phyloP scores from a whole-genome alignment of 2,888 invertebrate species.

The Heliconius erato region DNA sequence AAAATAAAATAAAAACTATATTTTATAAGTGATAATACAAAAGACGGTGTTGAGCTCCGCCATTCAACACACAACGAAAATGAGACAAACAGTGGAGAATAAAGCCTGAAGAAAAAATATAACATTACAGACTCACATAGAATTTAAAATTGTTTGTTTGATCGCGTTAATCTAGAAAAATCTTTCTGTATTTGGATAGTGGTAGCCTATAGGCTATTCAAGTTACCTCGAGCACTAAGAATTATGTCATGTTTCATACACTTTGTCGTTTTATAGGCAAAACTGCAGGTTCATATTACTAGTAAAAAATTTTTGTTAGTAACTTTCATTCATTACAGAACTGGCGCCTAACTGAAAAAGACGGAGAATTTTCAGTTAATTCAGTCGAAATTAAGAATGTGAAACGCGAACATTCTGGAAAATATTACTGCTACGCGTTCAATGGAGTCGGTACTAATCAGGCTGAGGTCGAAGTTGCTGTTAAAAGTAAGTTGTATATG shows the following conservation, averaged over 20 bases:
- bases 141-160: neutral
- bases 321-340: slow-evolving; percentile 61
- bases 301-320: neutral
- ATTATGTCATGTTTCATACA: too few relatives aligned
- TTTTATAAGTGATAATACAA: neutral
- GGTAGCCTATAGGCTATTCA: too few relatives aligned
- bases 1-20: neutral
- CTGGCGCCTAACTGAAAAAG: slow-evolving; percentile 66
- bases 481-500: slow-evolving; percentile 63
- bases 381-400: slow-evolving; percentile 65
- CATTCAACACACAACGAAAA: neutral
- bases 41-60: neutral
- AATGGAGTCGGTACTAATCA: slow-evolving; percentile 63
- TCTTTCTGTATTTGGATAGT: too few relatives aligned
- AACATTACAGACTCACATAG: neutral
- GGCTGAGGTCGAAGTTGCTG: slow-evolving; percentile 58
- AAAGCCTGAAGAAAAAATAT: neutral
- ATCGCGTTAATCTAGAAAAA: neutral
- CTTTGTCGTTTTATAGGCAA: too few relatives aligned
- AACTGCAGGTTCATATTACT: too few relatives aligned
- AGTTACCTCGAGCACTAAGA: too few relatives aligned
- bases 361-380: slow-evolving; percentile 66
- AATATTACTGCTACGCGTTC: slow-evolving; percentile 75
- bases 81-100: too few relatives aligned
- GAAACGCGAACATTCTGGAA: slow-evolving; percentile 65